These are phyloP conservation scores for Apostichopus californicus DNA, from an alignment of 35 echinoderm and acorn worm species.

Conservation along the genomic window DNA sequence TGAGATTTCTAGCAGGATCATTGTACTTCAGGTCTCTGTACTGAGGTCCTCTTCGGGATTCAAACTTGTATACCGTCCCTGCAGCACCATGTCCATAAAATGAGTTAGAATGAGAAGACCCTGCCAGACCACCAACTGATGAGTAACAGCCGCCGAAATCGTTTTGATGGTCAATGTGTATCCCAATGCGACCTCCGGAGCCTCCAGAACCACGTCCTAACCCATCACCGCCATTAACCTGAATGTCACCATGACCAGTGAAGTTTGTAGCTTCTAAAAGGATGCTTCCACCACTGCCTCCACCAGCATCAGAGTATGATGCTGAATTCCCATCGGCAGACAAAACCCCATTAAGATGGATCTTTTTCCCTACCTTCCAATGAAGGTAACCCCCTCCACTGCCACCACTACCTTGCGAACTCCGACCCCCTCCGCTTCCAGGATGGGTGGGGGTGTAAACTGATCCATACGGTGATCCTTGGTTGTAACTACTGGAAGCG, in stretches of 20 bases:
- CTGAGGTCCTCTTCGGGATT: conserved; percentile 85
- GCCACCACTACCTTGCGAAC: conserved; percentile 61
- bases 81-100: conserved; percentile 79
- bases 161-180: conserved; percentile 86
- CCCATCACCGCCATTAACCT: conserved; percentile 72
- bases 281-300: conserved; percentile 87
- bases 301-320: conserved; percentile 56
- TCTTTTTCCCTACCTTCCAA: conserved; percentile 72
- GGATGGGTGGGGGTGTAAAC: conserved; percentile 68
- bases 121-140: conserved; percentile 61
- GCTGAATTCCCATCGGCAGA: conserved; percentile 58
- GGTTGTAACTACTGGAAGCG: conserved; percentile 4
- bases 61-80: conserved; percentile 91
- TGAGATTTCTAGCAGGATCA: conserved; percentile 70
- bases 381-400: conserved; percentile 77
- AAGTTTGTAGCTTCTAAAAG: conserved; percentile 84
- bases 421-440: conserved; percentile 84
- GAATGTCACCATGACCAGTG: conserved; percentile 88
- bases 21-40: conserved; percentile 91
- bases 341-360: conserved; percentile 85
- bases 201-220: conserved; percentile 62
- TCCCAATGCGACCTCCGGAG: conserved; percentile 86
- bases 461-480: conserved; percentile 77
- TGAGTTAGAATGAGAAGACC: conserved; percentile 12
- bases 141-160: conserved; percentile 79